Evolutionary conservation across 2,888 invertebrate species (phyloP).

Genomic region (Zelleria hepariella): DNA sequence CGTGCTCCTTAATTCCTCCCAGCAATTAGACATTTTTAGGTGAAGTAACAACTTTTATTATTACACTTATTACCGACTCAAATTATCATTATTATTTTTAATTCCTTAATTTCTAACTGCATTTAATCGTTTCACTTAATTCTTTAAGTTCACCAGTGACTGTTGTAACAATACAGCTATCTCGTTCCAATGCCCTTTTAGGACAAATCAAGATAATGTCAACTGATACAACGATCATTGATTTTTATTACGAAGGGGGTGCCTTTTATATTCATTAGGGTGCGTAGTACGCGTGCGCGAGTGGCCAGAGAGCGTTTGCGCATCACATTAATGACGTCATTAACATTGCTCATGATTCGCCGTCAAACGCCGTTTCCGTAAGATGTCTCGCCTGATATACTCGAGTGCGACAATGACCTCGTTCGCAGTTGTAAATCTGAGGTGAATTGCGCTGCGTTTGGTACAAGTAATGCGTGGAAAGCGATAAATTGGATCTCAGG

Average conservation of each 20-base stretch:
- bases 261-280: neutral
- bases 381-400: neutral
- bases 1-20: neutral
- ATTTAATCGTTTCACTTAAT: no score
- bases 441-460: neutral
- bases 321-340: slow-evolving; percentile 11
- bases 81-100: neutral
- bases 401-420: neutral
- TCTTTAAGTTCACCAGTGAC: no score
- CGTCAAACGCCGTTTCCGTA: neutral
- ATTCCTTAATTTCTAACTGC: no score
- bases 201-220: neutral
- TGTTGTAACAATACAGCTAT: neutral
- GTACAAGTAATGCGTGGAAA: neutral
- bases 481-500: neutral
- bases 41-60: neutral
- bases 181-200: neutral
- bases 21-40: neutral
- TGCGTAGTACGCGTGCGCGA: slow-evolving; percentile 2
- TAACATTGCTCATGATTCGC: slow-evolving; percentile 3
- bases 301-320: slow-evolving; percentile 2
- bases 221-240: neutral
- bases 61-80: neutral
- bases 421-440: neutral
- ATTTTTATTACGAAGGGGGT: neutral